Conservation (phyloP, 2,113 vertebrate genomes). For the Hystrix brachyura region DNA sequence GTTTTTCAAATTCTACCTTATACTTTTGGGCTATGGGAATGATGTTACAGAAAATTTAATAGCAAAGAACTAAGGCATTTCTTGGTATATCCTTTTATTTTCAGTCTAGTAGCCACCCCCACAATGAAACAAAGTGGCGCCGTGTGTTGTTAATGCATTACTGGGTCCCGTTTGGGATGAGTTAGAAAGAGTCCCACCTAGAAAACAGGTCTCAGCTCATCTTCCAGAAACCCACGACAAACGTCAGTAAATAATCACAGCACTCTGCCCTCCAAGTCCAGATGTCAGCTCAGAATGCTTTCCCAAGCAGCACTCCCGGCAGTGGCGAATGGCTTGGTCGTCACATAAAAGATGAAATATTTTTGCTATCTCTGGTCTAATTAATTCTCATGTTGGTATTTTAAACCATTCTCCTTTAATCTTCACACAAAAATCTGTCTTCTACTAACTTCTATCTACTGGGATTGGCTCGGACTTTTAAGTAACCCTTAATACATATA, state of each 20-base stretch:
- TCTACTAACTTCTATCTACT: background rate
- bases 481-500: background rate
- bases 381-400: constrained; percentile 32
- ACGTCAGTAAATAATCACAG: background rate
- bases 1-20: background rate
- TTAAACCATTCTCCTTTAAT: constrained; percentile 22
- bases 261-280: background rate
- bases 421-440: constrained; percentile 16
- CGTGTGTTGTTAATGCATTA: background rate
- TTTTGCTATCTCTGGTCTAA: background rate
- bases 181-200: background rate
- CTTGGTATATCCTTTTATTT: background rate
- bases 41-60: background rate
- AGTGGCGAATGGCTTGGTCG: background rate
- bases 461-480: background rate
- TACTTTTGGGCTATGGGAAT: background rate
- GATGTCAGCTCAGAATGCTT: background rate
- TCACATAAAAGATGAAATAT: background rate
- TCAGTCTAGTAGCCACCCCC: background rate
- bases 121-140: background rate
- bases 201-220: background rate
- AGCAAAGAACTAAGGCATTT: background rate
- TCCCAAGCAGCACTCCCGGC: background rate
- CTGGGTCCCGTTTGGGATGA: background rate
- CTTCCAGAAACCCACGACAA: background rate